Percentiles rank a stretch among this genome's conserved stretches.
Conservation (phyloP, 64 coral and sea anemone species). For the Astreopora myriophthalma region DNA sequence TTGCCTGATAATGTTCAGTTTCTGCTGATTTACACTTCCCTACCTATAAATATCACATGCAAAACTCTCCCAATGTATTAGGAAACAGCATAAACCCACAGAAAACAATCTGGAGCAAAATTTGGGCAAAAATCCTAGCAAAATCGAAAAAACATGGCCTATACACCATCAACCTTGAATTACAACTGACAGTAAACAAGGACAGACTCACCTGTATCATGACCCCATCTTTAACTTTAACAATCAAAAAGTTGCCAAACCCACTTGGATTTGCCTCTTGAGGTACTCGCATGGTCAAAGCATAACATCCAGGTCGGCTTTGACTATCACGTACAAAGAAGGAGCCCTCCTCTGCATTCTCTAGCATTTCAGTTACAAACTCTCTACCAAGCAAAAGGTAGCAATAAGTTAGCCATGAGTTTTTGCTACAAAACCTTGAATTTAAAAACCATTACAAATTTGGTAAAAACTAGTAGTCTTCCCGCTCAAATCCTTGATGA, state of each 20-base stretch:
- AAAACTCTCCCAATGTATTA: too few relatives aligned
- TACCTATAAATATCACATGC: too few relatives aligned
- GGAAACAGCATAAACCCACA: too few relatives aligned
- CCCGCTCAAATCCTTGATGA: background rate
- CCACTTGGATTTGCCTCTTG: constrained; percentile 70
- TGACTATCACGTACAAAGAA: constrained; percentile 99
- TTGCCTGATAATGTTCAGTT: too few relatives aligned
- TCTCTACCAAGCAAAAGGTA: constrained; percentile 55
- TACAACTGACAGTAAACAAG: too few relatives aligned
- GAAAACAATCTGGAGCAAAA: too few relatives aligned
- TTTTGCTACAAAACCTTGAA: background rate
- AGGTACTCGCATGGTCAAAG: constrained; percentile 86
- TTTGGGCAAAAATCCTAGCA: too few relatives aligned
- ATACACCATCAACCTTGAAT: too few relatives aligned
- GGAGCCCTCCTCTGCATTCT: constrained; percentile 84
- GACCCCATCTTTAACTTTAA: constrained; percentile 71
- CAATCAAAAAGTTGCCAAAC: constrained; percentile 89
- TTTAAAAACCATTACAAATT: background rate
- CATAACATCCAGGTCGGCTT: constrained; percentile 85
- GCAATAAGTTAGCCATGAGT: background rate
- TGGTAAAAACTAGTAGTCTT: background rate
- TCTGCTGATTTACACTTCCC: too few relatives aligned
- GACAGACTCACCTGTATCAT: constrained; percentile 76
- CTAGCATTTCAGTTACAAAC: constrained; percentile 84
- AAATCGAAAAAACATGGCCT: too few relatives aligned